phyloP scores from a whole-genome alignment of 2,888 invertebrate genomes.

The Lathronympha strigana region DNA sequence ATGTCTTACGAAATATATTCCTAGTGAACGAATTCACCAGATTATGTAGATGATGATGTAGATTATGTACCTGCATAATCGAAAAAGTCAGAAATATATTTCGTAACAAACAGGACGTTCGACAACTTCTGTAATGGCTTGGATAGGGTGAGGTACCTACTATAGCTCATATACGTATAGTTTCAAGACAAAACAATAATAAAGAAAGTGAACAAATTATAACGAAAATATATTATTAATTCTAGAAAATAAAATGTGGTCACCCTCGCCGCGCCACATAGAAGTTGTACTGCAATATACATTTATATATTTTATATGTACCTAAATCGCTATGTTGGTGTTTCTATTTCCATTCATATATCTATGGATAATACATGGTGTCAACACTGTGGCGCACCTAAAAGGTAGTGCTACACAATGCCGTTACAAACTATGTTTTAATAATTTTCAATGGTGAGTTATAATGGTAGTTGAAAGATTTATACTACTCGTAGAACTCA shows the following conservation, averaged over 20 bases:
- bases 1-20: conserved; percentile 62
- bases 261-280: conserved; percentile 61
- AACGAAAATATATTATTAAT: conserved; percentile 79
- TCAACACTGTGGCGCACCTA: conserved; percentile 61
- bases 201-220: conserved; percentile 73
- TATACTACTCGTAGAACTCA: conserved; percentile 74
- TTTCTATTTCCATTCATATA: conserved; percentile 78
- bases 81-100: conserved; percentile 47
- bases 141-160: conserved; percentile 61
- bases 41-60: conserved; percentile 25
- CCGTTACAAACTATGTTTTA: conserved; percentile 70
- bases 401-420: conserved; percentile 59
- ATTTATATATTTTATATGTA: conserved; percentile 71
- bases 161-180: conserved; percentile 58
- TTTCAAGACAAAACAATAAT: conserved; percentile 68
- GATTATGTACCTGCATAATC: conserved; percentile 38
- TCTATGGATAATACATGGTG: conserved; percentile 72
- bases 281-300: conserved; percentile 59
- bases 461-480: conserved; percentile 74
- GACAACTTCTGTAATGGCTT: conserved; percentile 57
- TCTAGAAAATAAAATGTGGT: conserved; percentile 67
- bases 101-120: conserved; percentile 60
- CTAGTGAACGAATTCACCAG: conserved; percentile 31
- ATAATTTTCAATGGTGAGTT: conserved; percentile 65
- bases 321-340: conserved; percentile 81